Conservation (phyloP, 2,113 vertebrate genomes). For the Campylomormyrus tamandua region DNA sequence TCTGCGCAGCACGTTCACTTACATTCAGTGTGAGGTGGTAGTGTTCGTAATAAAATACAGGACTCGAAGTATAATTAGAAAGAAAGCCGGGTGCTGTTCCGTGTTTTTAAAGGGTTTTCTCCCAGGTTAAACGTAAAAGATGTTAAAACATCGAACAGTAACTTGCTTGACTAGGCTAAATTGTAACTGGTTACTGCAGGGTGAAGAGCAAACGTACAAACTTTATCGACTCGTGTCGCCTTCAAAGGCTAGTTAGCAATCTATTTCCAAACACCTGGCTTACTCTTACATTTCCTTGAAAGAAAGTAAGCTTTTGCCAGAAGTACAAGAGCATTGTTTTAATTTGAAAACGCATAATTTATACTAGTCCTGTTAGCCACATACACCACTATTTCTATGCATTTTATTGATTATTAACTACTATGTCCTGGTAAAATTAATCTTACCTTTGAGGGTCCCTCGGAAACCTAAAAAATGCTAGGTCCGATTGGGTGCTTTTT, state of each 20-base stretch:
- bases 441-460: slow-evolving; percentile 64
- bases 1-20: not conserved
- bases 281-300: not conserved
- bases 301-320: not conserved
- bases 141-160: not conserved
- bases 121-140: not conserved
- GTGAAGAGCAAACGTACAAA: not conserved
- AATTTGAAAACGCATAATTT: not conserved
- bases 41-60: not conserved
- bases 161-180: not conserved
- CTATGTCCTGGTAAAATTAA: not conserved
- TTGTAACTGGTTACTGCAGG: not conserved
- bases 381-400: not conserved
- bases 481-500: slow-evolving; percentile 70
- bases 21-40: not conserved
- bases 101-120: not conserved
- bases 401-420: not conserved
- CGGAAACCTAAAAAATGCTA: slow-evolving; percentile 72
- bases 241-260: not conserved
- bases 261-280: not conserved
- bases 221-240: not conserved
- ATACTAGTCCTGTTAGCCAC: not conserved
- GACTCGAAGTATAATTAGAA: not conserved
- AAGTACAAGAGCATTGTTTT: not conserved
- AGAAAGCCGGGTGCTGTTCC: not conserved